These are phyloP conservation scores for Caretta caretta DNA, from an alignment of 2,113 vertebrate species.

Conservation along the genomic window DNA sequence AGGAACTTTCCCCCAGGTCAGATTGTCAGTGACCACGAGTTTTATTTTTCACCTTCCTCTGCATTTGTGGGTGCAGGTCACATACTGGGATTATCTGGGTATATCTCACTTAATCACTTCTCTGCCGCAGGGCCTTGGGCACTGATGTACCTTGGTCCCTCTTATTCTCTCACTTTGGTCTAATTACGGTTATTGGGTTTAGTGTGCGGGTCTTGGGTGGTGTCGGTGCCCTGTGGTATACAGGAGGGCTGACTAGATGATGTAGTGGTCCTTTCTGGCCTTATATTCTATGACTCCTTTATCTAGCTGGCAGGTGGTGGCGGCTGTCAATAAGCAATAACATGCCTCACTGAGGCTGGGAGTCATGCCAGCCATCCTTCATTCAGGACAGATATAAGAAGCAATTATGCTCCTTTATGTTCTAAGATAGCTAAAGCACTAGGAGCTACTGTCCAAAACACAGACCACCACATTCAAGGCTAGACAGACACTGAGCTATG, in stretches of 20 bases:
- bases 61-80: not conserved
- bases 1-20: not conserved
- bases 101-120: not conserved
- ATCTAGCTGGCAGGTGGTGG: constrained; percentile 9
- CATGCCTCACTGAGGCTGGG: not conserved
- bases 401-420: rapidly evolving
- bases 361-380: not conserved
- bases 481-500: rapidly evolving
- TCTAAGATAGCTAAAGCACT: rapidly evolving
- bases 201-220: not conserved
- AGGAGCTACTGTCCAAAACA: not conserved
- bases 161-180: not conserved
- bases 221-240: not conserved
- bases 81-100: not conserved
- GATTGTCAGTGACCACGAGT: not conserved
- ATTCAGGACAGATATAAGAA: not conserved
- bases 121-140: not conserved
- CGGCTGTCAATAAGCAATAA: not conserved
- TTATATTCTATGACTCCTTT: not conserved
- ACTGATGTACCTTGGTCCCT: not conserved
- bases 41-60: not conserved
- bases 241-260: not conserved
- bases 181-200: not conserved
- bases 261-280: not conserved
- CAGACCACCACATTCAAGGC: not conserved